Base-by-base conservation (phyloP, 2,888 invertebrate genomes). In the Piscicola geometra region DNA sequence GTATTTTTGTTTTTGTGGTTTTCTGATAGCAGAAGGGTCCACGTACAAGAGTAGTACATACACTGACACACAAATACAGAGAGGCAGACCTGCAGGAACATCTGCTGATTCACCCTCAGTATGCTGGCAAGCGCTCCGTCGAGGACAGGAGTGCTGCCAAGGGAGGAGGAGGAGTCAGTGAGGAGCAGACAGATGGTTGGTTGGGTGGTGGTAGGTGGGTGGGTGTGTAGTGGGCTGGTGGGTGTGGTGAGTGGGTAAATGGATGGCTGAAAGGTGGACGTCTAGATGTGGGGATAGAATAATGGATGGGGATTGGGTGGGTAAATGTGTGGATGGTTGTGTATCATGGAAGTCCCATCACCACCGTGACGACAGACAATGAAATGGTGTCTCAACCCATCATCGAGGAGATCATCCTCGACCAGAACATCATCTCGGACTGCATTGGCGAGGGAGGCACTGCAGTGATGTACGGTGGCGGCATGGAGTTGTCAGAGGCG, bases 401-500 rank as follows among this genome's bases (percentile, higher is more conserved):
- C 3, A 67, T 67, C 3, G 67, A 67, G 67, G 67, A 67, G 67
- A 32, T 35, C 67, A 67, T 67, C 21, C n/a, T 67, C 30, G 67
- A 67, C 28, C n/a, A 67, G 33, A 67, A 67, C 33, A 67, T 67
- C 5, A n/a, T 67, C 3, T 35, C 21, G 3, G 67, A 56, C 60
- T 56, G 15, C n/a, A n/a, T n/a, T n/a, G n/a, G n/a, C n/a, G n/a
- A n/a, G n/a, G n/a, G 9, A n/a, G n/a, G n/a, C n/a, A n/a, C n/a
- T 5, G 15, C 9, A 21, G 60, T 56, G 12, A 25, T 56, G 12
- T 56, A 56, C 60, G n/a, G 60, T n/a, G n/a, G n/a, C 25, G n/a
- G n/a, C n/a, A 21, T 47, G 50, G 50, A 47, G 50, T 3, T 56
- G 25, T n/a, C 67, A 15, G 67, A 67, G 33, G 15, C 32, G 67